phyloP scores from a whole-genome alignment of 2,797 vertebrate genomes.

The Agapornis canus region DNA sequence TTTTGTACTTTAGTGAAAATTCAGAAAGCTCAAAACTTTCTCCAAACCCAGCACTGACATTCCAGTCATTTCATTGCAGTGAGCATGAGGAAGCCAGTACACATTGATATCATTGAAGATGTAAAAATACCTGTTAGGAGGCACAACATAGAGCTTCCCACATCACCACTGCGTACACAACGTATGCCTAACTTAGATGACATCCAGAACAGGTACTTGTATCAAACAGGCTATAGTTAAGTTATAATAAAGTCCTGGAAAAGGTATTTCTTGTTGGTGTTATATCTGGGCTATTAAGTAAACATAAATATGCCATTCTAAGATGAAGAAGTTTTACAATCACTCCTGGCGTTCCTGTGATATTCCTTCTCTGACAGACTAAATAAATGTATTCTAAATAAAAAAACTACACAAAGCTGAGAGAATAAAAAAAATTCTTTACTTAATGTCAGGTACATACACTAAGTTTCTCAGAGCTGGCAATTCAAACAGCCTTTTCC shows the following conservation, averaged over 20 bases:
- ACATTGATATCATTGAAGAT: slow-evolving; percentile 73
- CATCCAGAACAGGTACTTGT: slow-evolving; percentile 80
- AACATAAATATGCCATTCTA: background rate
- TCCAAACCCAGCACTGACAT: background rate
- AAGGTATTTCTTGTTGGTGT: background rate
- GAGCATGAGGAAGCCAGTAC: slow-evolving; percentile 74
- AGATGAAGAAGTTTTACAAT: background rate
- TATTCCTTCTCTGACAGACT: background rate
- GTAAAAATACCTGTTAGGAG: slow-evolving; percentile 61
- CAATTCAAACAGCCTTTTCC: background rate
- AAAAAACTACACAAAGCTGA: background rate
- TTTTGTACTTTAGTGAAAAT: background rate
- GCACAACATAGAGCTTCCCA: slow-evolving; percentile 81
- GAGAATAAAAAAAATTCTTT: background rate
- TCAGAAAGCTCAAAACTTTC: background rate
- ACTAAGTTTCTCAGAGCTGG: background rate
- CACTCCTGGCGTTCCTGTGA: background rate
- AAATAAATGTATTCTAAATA: background rate
- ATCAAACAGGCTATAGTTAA: background rate
- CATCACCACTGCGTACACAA: slow-evolving; percentile 80
- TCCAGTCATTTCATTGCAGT: slow-evolving; percentile 74
- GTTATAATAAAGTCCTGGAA: background rate
- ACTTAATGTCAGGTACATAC: background rate
- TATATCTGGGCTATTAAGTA: background rate
- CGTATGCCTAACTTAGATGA: slow-evolving; percentile 79